Conservation (phyloP, 2,888 invertebrate genomes). For the Apoda limacodes region DNA sequence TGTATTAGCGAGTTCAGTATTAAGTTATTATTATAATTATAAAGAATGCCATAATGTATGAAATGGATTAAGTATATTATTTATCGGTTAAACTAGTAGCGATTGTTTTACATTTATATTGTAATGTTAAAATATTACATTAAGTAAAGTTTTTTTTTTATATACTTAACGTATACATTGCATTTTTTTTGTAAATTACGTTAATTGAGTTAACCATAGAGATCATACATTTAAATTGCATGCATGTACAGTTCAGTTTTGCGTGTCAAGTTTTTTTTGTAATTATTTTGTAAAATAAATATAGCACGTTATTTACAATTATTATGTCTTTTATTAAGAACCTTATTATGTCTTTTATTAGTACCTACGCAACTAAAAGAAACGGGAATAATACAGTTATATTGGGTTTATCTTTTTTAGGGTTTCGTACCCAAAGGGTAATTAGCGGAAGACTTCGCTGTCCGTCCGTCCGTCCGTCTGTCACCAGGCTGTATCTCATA, state of each 20-base stretch:
- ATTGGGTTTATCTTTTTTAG: no score
- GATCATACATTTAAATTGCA: slow-evolving; percentile 52
- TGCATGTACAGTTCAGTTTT: slow-evolving; percentile 63
- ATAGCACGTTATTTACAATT: slow-evolving; percentile 71
- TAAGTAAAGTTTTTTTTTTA: slow-evolving; percentile 46
- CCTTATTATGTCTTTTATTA: no score
- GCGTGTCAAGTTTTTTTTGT: slow-evolving; percentile 65
- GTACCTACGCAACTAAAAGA: no score
- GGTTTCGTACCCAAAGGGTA: no score
- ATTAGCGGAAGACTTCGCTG: no score
- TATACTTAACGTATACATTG: slow-evolving; percentile 25
- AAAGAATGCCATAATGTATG: slow-evolving; percentile 62
- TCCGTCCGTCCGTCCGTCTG: no score
- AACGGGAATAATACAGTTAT: no score
- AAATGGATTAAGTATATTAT: slow-evolving; percentile 50
- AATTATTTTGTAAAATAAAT: slow-evolving; percentile 69
- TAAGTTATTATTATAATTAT: slow-evolving; percentile 47
- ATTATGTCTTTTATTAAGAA: no score
- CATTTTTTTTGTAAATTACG: slow-evolving; percentile 51
- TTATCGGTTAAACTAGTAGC: slow-evolving; percentile 40
- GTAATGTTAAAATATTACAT: slow-evolving; percentile 39
- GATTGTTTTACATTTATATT: slow-evolving; percentile 38
- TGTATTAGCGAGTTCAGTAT: slow-evolving; percentile 68
- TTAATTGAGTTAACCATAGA: slow-evolving; percentile 43
- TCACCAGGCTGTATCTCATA: no score